Evolutionary conservation across 1,140 invertebrate species (phyloP), one percentile per base, ranked within the genome.

Genomic region (Drosophila teissieri): DNA sequence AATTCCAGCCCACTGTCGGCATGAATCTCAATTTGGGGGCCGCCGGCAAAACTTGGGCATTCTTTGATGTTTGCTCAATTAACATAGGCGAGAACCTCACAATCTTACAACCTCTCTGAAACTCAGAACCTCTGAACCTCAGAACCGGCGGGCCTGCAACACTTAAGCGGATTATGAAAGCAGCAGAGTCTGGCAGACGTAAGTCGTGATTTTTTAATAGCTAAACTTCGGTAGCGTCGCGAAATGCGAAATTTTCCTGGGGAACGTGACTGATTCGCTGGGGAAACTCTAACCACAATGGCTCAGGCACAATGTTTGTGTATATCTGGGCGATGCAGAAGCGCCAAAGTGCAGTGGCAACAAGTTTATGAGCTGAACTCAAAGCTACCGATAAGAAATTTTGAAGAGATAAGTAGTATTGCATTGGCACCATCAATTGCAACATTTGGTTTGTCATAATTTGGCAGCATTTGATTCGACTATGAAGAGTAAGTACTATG

Each of bases 51-150:
- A 37, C 36, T n/a, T 42, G 36, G 19, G 42, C 40, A 67, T 45
- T 52, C 51, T 69, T 70, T 70, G 67, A 69, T 69, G 67, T 70
- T 69, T 69, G 64, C 67, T 40, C 67, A 70, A 70, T 70, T 70
- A 70, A 70, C 67, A 70, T 48, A 34, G 42, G 67, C 64, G 51
- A 53, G 55, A 40, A 27, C 15, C 15, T 45, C 57, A 39, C 36
- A 42, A 34, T 15, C 37, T 42, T 14, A 37, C 8, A 31, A 31
- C 31, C 27, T 31, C 7, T 31, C 27, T 27, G 17, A 24, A 24
- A 4, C 27, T 2, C 27, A 8, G 22, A 34, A 24, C 24, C 27
- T 2, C 27, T 8, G 17, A 22, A 12, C 27, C n/a, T 44, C 56
- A 27, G 22, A 34, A 40, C 22, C 39, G 42, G 39, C 5, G 27